phyloP scores from a whole-genome alignment of 2,113 vertebrate species.

The Sciurus niger region DNA sequence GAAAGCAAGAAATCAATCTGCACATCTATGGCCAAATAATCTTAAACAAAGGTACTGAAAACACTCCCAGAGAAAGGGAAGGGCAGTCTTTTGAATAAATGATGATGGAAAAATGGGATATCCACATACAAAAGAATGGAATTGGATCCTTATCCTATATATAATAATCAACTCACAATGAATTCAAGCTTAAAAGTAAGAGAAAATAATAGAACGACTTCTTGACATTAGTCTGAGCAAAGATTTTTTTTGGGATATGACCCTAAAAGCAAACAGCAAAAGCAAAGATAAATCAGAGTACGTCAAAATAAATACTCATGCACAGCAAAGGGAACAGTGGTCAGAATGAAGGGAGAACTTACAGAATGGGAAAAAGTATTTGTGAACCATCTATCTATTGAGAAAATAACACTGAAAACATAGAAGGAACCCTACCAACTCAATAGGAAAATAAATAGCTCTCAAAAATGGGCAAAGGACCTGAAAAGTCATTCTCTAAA shows the following conservation, averaged over 20 bases:
- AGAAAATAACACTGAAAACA: background rate
- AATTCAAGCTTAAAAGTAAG: background rate
- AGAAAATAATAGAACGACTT: background rate
- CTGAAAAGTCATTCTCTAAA: background rate
- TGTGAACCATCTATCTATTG: background rate
- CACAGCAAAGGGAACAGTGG: background rate
- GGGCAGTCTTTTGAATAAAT: background rate
- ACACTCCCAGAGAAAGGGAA: background rate
- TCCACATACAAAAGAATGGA: background rate
- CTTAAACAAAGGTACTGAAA: background rate
- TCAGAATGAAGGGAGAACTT: background rate
- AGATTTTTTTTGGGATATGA: background rate
- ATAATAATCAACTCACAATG: background rate
- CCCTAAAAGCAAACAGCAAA: background rate
- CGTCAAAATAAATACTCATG: background rate
- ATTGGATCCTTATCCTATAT: background rate
- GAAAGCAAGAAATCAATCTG: background rate
- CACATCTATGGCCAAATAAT: background rate
- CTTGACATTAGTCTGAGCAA: background rate
- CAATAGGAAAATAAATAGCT: background rate
- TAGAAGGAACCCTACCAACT: background rate
- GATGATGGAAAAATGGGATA: background rate
- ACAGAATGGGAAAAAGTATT: background rate
- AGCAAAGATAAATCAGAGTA: background rate
- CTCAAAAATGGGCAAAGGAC: background rate